Conservation (phyloP, 2,113 vertebrate genomes). For the Xenotilapia leptura region DNA sequence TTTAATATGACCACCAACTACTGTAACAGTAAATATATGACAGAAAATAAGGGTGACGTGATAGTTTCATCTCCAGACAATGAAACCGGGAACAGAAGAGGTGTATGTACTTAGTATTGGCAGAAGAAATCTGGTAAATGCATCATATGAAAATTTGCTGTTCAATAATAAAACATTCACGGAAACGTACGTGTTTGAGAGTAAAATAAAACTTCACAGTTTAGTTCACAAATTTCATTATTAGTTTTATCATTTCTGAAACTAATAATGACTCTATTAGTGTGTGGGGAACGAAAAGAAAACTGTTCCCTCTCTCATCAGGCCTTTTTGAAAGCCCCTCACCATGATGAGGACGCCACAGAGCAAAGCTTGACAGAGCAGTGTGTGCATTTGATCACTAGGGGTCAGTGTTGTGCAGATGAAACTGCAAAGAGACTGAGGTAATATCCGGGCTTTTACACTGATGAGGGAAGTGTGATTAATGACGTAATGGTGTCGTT, state of each 20-base stretch:
- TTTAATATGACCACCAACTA: background rate
- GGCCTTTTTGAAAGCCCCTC: background rate
- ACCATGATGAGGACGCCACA: background rate
- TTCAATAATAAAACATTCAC: background rate
- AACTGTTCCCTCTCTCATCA: background rate
- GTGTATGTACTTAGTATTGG: background rate
- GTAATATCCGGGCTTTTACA: background rate
- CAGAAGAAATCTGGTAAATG: background rate
- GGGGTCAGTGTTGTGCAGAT: constrained; percentile 14
- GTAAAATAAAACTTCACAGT: background rate
- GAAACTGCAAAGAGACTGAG: background rate
- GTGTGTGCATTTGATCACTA: background rate
- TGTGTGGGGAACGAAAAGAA: background rate
- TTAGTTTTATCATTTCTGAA: fast-evolving
- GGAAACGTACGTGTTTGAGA: background rate
- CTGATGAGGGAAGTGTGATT: fast-evolving
- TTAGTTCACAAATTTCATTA: background rate
- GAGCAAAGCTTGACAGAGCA: background rate
- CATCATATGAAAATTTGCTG: background rate
- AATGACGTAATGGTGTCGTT: background rate
- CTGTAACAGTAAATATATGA: background rate
- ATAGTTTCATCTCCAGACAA: background rate
- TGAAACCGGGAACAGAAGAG: background rate
- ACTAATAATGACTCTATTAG: background rate
- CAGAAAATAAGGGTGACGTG: background rate